Evolutionary conservation across 1,140 invertebrate genomes (phyloP).

Genomic region (Meteorus sp.): DNA sequence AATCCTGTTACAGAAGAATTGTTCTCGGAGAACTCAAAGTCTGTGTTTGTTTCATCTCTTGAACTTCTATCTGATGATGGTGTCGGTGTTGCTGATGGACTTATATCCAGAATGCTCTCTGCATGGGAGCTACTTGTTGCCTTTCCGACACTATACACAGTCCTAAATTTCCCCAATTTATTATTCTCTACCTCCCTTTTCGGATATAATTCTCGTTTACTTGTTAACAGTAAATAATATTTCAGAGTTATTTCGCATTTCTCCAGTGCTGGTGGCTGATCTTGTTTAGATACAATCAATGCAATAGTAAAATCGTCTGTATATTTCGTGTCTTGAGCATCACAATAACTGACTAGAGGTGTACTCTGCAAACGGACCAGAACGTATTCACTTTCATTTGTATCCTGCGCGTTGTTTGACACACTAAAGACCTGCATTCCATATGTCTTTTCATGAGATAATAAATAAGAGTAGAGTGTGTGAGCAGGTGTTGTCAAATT

Average conservation of each 20-base stretch:
- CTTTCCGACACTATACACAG: conserved; percentile 60
- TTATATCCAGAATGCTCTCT: conserved; percentile 44
- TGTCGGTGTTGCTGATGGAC: conserved; percentile 36
- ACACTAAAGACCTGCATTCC: conserved; percentile 72
- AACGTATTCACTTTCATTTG: conserved; percentile 62
- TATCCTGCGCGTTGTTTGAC: conserved; percentile 58
- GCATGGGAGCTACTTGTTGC: conserved; percentile 39
- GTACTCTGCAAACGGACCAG: conserved; percentile 65
- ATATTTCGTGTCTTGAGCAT: conserved; percentile 66
- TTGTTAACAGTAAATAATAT: conserved; percentile 75
- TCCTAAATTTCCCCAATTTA: conserved; percentile 67
- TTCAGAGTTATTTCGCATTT: conserved; percentile 66
- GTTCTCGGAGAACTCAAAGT: conserved; percentile 32
- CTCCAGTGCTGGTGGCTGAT: conserved; percentile 49
- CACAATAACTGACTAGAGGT: conserved; percentile 64
- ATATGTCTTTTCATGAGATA: conserved; percentile 72
- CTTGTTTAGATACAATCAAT: conserved; percentile 67
- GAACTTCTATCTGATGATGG: conserved; percentile 31
- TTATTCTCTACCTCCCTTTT: conserved; percentile 67
- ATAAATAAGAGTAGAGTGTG: conserved; percentile 74
- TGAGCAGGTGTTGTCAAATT: conserved; percentile 67
- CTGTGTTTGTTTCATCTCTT: conserved; percentile 31
- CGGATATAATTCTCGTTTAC: conserved; percentile 71
- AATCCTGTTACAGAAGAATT: conserved; percentile 19
- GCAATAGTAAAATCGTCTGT: conserved; percentile 73